Evolutionary conservation across 2,888 invertebrate species (phyloP), one percentile per base, ranked within the genome.

Genomic region (Rhyacophila evoluta): DNA sequence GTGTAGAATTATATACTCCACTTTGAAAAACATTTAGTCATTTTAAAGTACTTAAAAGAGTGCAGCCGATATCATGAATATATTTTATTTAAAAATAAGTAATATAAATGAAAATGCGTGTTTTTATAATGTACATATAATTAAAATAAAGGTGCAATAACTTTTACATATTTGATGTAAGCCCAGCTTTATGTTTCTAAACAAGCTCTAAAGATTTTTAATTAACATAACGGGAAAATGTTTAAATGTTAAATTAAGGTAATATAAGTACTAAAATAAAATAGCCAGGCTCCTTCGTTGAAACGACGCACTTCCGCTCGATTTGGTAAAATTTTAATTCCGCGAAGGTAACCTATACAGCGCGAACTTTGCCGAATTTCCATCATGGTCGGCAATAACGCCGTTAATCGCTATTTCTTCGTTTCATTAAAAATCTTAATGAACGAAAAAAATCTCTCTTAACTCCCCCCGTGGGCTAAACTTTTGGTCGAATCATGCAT

Each of bases 381-480:
- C 55, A 55, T 19, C 55, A 10, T 55, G 19, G 8, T 2, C 15
- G 19, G 55, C 55, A 55, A 55, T 55, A 55, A 55, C 55, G 55
- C 10, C 19, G 55, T 55, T 55, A 55, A 55, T 55, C 55, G 55
- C 55, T 55, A 10, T 55, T 55, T 25, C 55, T 19, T 19, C 15
- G 55, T 55, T 55, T 55, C 55, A 55, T 55, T 55, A 55, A 55
- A 19, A 55, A 55, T 55, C 19, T 55, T 55, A 55, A 55, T 55
- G 55, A 55, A 55, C 19, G 55, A 55, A 55, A 55, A n/a, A 55
- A 55, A 55, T 55, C 55, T 41, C 11, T 15, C 41, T 55, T 8
- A 4, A 55, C 55, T 25, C 25, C 19, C 12, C 19, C 55, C n/a
- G 12, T n/a, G 39, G 33, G 2, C 15, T 1, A 39, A 55, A 55